Conservation (phyloP, 2,797 vertebrate species). For the Amazonetta brasiliensis region DNA sequence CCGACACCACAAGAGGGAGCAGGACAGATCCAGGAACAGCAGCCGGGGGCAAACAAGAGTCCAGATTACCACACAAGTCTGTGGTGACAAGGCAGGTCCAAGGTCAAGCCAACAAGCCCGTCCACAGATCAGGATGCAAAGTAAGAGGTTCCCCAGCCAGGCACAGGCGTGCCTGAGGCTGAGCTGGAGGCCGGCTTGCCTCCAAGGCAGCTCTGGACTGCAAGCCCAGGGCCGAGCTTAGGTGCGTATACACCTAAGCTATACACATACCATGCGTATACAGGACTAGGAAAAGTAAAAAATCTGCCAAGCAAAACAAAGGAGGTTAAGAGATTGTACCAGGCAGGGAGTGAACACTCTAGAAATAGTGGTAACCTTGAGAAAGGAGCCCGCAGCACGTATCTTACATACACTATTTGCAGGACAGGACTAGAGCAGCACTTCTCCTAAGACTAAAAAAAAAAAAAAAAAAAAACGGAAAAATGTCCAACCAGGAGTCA, state of each 20-base stretch:
- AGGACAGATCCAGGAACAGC: not conserved
- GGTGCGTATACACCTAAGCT: not conserved
- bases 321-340: not conserved
- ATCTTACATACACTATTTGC: not conserved
- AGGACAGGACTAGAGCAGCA: not conserved
- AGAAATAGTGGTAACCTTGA: not conserved
- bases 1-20: rapidly evolving
- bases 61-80: not conserved
- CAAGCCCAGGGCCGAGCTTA: not conserved
- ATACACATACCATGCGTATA: too few relatives aligned
- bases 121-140: not conserved
- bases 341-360: not conserved
- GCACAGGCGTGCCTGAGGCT: not conserved
- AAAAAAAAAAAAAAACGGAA: not conserved
- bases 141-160: not conserved
- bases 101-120: not conserved
- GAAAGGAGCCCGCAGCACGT: not conserved
- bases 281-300: not conserved
- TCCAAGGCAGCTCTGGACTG: too few relatives aligned
- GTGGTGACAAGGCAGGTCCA: not conserved
- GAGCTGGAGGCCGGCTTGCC: not conserved
- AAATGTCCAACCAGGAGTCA: not conserved
- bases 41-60: not conserved
- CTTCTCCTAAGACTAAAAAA: not conserved
- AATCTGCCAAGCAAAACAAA: not conserved